Conservation (phyloP, 2,888 invertebrate genomes). For the Apamea monoglypha region DNA sequence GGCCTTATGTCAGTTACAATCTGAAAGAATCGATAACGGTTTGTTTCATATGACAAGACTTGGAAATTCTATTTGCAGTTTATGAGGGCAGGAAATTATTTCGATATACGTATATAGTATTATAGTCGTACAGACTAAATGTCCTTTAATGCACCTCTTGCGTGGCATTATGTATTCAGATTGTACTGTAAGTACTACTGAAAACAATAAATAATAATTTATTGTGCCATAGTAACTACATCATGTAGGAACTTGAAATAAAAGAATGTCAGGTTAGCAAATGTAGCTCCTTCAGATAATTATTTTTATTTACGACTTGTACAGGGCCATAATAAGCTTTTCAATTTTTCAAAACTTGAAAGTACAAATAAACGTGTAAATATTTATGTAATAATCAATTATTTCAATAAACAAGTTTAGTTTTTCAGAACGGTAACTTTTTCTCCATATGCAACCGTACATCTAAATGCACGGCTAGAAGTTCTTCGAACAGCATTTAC, state of each 20-base stretch:
- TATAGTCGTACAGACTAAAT: background rate
- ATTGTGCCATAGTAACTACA: background rate
- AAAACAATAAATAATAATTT: conserved; percentile 19
- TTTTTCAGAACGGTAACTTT: background rate
- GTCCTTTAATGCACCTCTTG: background rate
- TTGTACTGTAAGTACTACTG: background rate
- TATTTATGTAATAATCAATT: no score
- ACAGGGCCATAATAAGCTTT: no score
- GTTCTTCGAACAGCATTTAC: conserved; percentile 11
- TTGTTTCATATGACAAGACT: conserved; percentile 33
- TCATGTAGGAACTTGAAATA: background rate
- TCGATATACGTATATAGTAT: no score
- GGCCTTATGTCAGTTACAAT: conserved; percentile 20
- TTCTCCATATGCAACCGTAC: background rate
- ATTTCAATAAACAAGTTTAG: no score
- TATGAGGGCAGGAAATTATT: no score
- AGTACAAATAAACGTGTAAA: no score
- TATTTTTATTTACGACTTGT: background rate
- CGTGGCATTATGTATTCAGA: conserved; percentile 10
- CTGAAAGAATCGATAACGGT: conserved; percentile 30
- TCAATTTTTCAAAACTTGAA: background rate
- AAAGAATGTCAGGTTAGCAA: conserved; percentile 11
- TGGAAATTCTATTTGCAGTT: conserved; percentile 22
- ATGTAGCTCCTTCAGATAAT: background rate
- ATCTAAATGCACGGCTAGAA: background rate